Evolutionary conservation across 2,797 vertebrate species (phyloP), one percentile per base, ranked within the genome.

Genomic region (Allobates femoralis): DNA sequence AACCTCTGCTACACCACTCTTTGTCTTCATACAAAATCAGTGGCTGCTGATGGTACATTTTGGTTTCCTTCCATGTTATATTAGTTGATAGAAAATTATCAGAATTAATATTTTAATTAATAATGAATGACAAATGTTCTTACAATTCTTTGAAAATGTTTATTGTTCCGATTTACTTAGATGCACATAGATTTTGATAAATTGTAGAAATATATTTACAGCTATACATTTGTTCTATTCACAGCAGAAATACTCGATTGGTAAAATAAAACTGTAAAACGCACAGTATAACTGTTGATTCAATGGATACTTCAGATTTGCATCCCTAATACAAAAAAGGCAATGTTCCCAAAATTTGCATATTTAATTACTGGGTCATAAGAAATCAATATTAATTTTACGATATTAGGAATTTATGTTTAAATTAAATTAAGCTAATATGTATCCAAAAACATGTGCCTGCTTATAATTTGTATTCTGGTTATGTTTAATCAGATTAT

Each of bases 401-500:
- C n/a, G 11, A 41, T 66, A 84, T 37, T 34, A 69, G 26, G 23
- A 78, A 76, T 75, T 11, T 26, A 28, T 51, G 28, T 76, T 62
- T 64, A 66, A n/a, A 67, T 71, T 16, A 51, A 82, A 14, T 58
- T 16, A 74, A 14, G 30, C 69, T 74, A 74, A 32, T 26, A 16
- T 50, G 46, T 23, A 60, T 23, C 76, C 76, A 67, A 26, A 32
- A 73, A 86, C 60, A 50, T 30, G 56, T 71, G 69, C 30, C 56
- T 75, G 64, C 64, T 41, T 71, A 71, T 75, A 79, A n/a, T 30
- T 66, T 78, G 78, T 87, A 32, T 83, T 30, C 46, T 50, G 0
- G 46, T 30, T 15, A 8, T 90, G 89, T 92, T 0, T 46, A 46
- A 46, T 46, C 41, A 46, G 6, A 53, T 30, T 18, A 8, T 90